Evolutionary conservation across 2,888 invertebrate species (phyloP), one percentile per base, ranked within the genome.

Genomic region (Odontothrips loti): DNA sequence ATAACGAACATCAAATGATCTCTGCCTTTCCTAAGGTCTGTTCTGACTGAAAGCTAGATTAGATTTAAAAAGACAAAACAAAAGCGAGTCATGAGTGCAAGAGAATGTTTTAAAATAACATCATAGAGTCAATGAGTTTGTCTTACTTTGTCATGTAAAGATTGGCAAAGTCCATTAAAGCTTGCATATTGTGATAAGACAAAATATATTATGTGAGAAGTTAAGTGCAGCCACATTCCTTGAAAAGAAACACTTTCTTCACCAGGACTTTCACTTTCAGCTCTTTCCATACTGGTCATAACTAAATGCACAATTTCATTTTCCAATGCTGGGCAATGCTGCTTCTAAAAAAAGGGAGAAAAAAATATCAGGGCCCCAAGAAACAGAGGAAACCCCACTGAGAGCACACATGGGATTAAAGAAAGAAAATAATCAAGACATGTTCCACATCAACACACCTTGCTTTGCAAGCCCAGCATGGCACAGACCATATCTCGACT

Each of bases 1-100:
- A 99, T 89, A 29, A 97, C 95, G 98, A 99, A 99, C 98, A 99
- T 99, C n/a, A 99, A 89, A 85, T 99, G 97, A 88, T 98, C 98
- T 80, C 99, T 90, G 0, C 98, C 97, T 87, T 96, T 95, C 82
- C 94, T 91, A 86, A 97, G 89, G 85, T 96, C 95, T 23, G 68
- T 75, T 84, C 94, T 90, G 11, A 93, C 93, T 79, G 93, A 91
- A 63, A 96, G 87, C 91, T n/a, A n/a, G n/a, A n/a, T n/a, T n/a
- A n/a, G n/a, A n/a, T 92, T 84, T 17, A 87, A 86, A 80, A 80
- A 80, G 80, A 81, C 47, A 82, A 82, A 20, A 20, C 27, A n/a
- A 79, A 63, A 81, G 43, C 75, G 43, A 78, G 4, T 79, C 27
- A 78, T 34, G 48, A 80, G 47, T 58, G 29, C 51, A 11, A 47